Evolutionary conservation across 2,113 vertebrate species (phyloP), one percentile per base, ranked within the genome.

Genomic region (Syngnathus typhle): DNA sequence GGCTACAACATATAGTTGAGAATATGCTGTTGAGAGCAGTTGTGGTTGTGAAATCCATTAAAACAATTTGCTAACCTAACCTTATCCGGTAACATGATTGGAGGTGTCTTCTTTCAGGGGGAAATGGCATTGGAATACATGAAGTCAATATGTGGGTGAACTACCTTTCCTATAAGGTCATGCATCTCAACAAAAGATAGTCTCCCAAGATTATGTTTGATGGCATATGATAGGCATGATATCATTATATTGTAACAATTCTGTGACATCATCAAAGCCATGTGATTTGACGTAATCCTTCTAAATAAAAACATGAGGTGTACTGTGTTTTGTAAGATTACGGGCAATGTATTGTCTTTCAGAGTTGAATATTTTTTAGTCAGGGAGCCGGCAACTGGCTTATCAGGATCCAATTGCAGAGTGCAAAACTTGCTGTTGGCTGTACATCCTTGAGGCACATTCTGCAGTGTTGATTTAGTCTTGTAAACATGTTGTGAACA

Each of bases 221-320:
- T 44, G n/a, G 39, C 39, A 62, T 32, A 32, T 62, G 41, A 62
- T 27, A 44, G 60, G 39, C n/a, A 44, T 62, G 60, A 62, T 62
- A 23, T 62, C 60, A 62, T 62, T 46, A 23, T 23, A 44, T 44
- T 44, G 6, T 15, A 41, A 62, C 60, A 44, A 15, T 39, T 23
- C 19, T 44, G 12, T 44, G 60, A 62, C 60, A 44, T 62, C 39
- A 62, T 62, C 60, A 62, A 27, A 62, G 60, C 60, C 60, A 62
- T 62, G 11, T 62, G 21, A 62, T 62, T 21, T 44, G 21, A 44
- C 13, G 60, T 62, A 43, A 62, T 44, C 41, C 41, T 61, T 61
- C 38, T 44, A 62, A 61, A 62, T 62, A 23, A 62, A 41, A 41
- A 61, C 10, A 61, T 7, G 39, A 27, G 39, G 2, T 62, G 60